Conservation (phyloP, 2,797 vertebrate species). For the Calcarius lapponicus region DNA sequence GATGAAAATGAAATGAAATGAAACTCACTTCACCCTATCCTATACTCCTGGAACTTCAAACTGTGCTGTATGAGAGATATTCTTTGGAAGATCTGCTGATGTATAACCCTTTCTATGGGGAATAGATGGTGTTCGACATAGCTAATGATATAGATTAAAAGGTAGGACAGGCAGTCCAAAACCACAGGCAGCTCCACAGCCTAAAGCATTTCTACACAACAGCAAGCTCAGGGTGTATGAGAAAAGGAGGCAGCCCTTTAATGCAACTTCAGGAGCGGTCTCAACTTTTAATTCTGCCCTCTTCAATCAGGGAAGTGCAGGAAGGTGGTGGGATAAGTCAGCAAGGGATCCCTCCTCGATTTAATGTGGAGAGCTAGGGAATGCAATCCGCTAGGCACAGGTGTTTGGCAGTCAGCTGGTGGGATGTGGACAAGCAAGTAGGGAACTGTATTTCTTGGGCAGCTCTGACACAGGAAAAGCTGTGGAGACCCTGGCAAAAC, state of each 20-base stretch:
- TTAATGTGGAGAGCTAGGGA: not conserved
- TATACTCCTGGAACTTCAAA: not conserved
- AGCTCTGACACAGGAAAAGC: not conserved
- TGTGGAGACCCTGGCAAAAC: not conserved
- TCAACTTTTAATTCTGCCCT: not conserved
- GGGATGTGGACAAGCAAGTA: not conserved
- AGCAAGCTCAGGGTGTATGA: not conserved
- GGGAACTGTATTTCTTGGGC: not conserved
- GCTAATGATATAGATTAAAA: not conserved
- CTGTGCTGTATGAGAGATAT: not conserved
- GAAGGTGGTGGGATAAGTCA: not conserved
- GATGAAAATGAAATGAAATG: not conserved
- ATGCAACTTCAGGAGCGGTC: not conserved
- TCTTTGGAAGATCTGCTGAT: not conserved
- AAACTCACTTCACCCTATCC: not conserved
- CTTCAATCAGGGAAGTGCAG: not conserved
- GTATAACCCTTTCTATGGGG: not conserved
- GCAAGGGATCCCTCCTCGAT: not conserved
- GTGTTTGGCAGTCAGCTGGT: accelerated
- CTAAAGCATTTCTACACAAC: not conserved
- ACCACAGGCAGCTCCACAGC: not conserved
- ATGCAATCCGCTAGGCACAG: not conserved
- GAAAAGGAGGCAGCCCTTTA: not conserved
- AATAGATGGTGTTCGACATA: not conserved
- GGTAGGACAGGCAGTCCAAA: not conserved